Percentiles rank a stretch among this genome's conserved stretches.
Evolutionary conservation across 2,797 vertebrate species (phyloP).

Genomic region (Chloroceryle amazona): DNA sequence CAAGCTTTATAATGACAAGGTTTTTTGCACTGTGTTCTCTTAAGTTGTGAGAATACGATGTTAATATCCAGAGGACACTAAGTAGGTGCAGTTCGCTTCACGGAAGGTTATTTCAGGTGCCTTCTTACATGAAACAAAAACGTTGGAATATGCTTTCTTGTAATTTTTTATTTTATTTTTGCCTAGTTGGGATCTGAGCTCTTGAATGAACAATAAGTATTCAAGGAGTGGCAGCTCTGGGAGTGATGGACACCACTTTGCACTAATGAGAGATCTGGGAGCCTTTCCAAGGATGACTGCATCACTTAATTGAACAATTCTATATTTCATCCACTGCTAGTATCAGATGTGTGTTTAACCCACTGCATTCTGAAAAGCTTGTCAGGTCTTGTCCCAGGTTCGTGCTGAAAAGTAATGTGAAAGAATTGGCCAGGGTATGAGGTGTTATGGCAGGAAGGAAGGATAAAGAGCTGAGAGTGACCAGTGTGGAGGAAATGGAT

Average conservation of each 20-base stretch:
- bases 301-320: constrained; percentile 34
- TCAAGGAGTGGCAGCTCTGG: background rate
- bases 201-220: constrained; percentile 8
- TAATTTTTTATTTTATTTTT: background rate
- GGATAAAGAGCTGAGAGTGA: background rate
- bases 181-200: background rate
- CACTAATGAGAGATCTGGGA: constrained; percentile 37
- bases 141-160: background rate
- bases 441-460: background rate
- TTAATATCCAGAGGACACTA: background rate
- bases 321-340: constrained; percentile 11
- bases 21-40: background rate
- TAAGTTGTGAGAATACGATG: background rate
- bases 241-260: constrained; percentile 38
- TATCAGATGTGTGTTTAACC: background rate
- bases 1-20: background rate
- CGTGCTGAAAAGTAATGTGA: background rate
- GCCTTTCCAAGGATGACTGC: constrained; percentile 43
- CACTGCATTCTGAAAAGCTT: background rate
- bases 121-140: background rate
- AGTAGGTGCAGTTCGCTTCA: background rate
- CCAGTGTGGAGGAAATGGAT: background rate
- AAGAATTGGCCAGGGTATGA: background rate
- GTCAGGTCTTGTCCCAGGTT: background rate
- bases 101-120: background rate